A percentile compares a stretch with the other conserved stretches of the same genome.
Conservation (phyloP, 2,113 vertebrate genomes). For the Lucifuga dentata region DNA sequence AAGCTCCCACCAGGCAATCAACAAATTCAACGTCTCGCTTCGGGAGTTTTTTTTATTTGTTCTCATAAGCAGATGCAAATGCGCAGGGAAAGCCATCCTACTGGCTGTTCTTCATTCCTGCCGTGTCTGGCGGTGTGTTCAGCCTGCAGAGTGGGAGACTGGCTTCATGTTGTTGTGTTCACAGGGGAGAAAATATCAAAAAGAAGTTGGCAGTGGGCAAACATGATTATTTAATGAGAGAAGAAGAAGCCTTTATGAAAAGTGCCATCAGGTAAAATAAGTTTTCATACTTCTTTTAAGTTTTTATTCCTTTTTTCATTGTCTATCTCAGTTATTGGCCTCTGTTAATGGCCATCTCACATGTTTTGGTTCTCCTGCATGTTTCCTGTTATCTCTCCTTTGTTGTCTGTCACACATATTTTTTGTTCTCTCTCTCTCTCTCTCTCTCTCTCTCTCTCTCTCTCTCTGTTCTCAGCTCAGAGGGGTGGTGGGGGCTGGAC, state of each 20-base stretch:
- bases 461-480: conserved; percentile 18
- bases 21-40: not conserved
- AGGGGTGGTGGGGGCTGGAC: conserved; percentile 26
- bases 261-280: conserved; percentile 48
- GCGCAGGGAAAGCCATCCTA: conserved; percentile 49
- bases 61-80: not conserved
- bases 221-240: conserved; percentile 2
- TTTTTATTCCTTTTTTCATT: conserved; percentile 5
- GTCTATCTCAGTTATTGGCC: not conserved
- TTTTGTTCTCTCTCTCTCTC: too few species aligned
- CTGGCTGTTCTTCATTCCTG: conserved; percentile 71
- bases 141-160: not conserved
- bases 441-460: conserved; percentile 20
- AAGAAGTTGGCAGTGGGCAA: conserved; percentile 12
- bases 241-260: not conserved
- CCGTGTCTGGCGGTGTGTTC: not conserved
- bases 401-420: conserved; percentile 37
- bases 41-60: not conserved
- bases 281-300: not conserved
- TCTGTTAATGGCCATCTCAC: conserved; percentile 13
- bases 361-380: conserved; percentile 52
- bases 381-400: conserved; percentile 28
- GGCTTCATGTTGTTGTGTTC: not conserved
- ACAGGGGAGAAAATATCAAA: conserved; percentile 11
- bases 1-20: conserved; percentile 7